Percentiles rank a stretch among this genome's conserved stretches.
Conservation (phyloP, 2,113 vertebrate genomes). For the Ictidomys tridecemlineatus region DNA sequence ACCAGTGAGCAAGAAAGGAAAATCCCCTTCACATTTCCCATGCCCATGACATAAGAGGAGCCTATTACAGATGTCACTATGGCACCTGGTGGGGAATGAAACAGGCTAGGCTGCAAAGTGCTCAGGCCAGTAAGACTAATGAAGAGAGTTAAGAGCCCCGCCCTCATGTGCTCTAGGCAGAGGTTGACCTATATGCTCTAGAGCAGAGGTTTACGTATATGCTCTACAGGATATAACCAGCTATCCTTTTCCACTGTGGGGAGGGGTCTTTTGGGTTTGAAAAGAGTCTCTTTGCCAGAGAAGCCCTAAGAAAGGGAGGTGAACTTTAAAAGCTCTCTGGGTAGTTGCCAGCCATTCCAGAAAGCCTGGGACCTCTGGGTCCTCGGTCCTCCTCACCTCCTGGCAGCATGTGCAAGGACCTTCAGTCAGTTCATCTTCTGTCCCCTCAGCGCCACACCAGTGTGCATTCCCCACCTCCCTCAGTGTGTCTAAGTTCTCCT, state of each 20-base stretch:
- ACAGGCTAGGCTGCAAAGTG: too few species aligned
- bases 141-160: too few species aligned
- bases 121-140: background rate
- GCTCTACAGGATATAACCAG: background rate
- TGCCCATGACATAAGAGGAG: too few species aligned
- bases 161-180: background rate
- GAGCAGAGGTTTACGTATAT: too few species aligned
- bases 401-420: too few species aligned
- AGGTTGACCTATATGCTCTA: background rate
- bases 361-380: background rate
- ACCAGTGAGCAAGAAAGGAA: too few species aligned
- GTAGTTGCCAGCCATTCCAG: background rate
- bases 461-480: too few species aligned
- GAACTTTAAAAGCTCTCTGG: background rate
- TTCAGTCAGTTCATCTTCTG: background rate
- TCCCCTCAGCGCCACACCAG: rapidly evolving
- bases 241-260: background rate
- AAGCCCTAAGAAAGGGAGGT: background rate
- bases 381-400: background rate
- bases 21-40: too few species aligned
- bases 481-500: too few species aligned
- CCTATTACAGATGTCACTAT: too few species aligned
- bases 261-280: background rate
- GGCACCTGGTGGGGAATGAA: too few species aligned
- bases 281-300: background rate